Base-by-base conservation (phyloP, 2,888 invertebrate genomes). In the Amphipoea oculea region DNA sequence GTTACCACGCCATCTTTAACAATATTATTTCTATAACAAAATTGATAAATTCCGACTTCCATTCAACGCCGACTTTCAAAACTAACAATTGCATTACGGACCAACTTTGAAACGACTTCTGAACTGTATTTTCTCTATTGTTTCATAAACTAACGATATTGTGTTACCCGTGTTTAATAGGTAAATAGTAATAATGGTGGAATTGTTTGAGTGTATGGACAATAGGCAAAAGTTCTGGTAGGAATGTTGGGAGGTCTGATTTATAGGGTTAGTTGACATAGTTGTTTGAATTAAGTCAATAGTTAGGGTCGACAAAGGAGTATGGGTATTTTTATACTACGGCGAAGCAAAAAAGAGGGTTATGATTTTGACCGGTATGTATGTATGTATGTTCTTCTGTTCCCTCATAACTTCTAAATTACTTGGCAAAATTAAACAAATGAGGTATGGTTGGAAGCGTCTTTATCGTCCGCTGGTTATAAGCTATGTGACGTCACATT, bases 41-140 rank as follows among this genome's bases (percentile, higher is more conserved):
- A 86, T 84, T 79, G 70, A 79, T 81, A 81, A 89, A 84, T 74
- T 76, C 42, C 65, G 42, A 42, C 78, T 79, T 73, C 82, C 76
- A 81, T 81, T 73, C 70, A 81, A 76, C 78, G 51, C 51, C 69
- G 74, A 71, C 73, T 82, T 90, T 83, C 74, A 51, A 71, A 86
- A 86, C 81, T 78, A 84, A 83, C 88, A 88, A 89, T 90, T 85
- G 87, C 81, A 82, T 89, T 87, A 83, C 73, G 17, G 76, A 73
- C 69, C 14, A 79, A 90, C 78, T 82, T 85, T 78, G 45, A 85
- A 90, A 89, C 69, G 79, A 90, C 72, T 83, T 79, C 62, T 78
- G 71, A 86, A 84, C 77, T 88, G n/a, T 63, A 82, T 84, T 86
- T 88, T 88, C 88, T 79, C 81, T 78, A 88, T 88, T 90, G 89